phyloP scores from a whole-genome alignment of 2,888 invertebrate genomes.

The Sericinus montela region DNA sequence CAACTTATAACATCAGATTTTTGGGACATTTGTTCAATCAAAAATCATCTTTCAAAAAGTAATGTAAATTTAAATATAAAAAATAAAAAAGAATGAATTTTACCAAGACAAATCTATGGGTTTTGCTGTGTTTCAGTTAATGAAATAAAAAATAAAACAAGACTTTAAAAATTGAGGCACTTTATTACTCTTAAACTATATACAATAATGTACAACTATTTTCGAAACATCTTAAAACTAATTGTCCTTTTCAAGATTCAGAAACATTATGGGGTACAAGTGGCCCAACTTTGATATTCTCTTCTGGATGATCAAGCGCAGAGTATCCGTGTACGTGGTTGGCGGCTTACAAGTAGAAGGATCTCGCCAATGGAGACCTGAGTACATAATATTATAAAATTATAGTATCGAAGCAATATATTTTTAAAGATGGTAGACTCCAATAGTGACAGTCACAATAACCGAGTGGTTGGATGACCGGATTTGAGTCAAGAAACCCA shows the following conservation, averaged over 20 bases:
- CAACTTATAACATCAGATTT: no score
- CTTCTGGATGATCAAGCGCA: constrained; percentile 88
- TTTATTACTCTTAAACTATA: constrained; percentile 37
- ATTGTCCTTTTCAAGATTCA: constrained; percentile 57
- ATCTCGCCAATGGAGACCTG: constrained; percentile 87
- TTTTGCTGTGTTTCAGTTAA: no score
- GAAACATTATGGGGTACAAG: constrained; percentile 87
- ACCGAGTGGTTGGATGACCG: no score
- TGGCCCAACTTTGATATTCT: constrained; percentile 88
- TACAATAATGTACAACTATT: constrained; percentile 35
- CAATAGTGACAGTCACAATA: no score
- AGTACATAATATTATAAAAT: neutral
- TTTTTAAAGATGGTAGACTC: no score
- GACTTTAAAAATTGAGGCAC: constrained; percentile 25
- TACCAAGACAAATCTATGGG: no score
- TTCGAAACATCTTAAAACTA: constrained; percentile 5
- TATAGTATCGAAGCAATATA: no score
- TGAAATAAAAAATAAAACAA: constrained; percentile 2
- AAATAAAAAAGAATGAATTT: no score
- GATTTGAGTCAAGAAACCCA: no score
- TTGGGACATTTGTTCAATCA: no score
- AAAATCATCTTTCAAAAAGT: no score
- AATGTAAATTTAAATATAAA: no score
- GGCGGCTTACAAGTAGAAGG: constrained; percentile 84
- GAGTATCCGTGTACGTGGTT: constrained; percentile 87